Evolutionary conservation across 2,113 vertebrate genomes (phyloP).

Genomic region (Phalacrocorax brasilianus): DNA sequence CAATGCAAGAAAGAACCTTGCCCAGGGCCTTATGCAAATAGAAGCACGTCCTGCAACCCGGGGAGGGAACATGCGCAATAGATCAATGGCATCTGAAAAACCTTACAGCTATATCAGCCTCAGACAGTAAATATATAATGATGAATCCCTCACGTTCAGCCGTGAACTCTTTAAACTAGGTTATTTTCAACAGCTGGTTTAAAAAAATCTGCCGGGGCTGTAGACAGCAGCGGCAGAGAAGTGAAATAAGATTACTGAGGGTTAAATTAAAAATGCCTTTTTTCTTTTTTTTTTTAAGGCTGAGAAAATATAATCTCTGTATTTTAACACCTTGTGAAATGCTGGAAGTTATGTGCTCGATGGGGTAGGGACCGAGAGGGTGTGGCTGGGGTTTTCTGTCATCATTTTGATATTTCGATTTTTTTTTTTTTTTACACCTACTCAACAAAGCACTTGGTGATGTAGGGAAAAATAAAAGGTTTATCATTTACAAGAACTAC

Average conservation of each 20-base stretch:
- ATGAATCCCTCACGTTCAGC: conserved; percentile 85
- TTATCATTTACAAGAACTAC: not conserved
- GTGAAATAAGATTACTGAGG: not conserved
- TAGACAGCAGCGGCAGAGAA: conserved; percentile 11
- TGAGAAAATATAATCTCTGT: conserved; percentile 24
- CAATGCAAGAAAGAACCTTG: conserved; percentile 99
- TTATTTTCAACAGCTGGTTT: conserved; percentile 79
- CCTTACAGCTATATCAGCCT: conserved; percentile 94
- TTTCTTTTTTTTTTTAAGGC: conserved; percentile 28
- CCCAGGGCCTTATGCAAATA: conserved; percentile 99
- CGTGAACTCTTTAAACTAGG: conserved; percentile 84
- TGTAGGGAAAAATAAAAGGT: not conserved
- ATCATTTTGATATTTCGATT: not conserved
- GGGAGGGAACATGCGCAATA: conserved; percentile 95
- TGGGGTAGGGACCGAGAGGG: not conserved
- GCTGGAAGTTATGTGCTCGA: not conserved
- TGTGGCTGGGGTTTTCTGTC: not conserved
- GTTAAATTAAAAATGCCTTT: conserved; percentile 42
- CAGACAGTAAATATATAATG: conserved; percentile 97
- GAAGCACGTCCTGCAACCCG: conserved; percentile 92
- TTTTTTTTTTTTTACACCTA: not conserved
- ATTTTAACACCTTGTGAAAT: conserved; percentile 21
- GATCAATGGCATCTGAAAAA: conserved; percentile 95
- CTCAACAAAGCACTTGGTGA: not conserved
- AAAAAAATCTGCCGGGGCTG: conserved; percentile 52